Percentiles rank a stretch among this genome's conserved stretches.
phyloP scores from a whole-genome alignment of 2,888 invertebrate species.

The Anoplius nigerrimus region DNA sequence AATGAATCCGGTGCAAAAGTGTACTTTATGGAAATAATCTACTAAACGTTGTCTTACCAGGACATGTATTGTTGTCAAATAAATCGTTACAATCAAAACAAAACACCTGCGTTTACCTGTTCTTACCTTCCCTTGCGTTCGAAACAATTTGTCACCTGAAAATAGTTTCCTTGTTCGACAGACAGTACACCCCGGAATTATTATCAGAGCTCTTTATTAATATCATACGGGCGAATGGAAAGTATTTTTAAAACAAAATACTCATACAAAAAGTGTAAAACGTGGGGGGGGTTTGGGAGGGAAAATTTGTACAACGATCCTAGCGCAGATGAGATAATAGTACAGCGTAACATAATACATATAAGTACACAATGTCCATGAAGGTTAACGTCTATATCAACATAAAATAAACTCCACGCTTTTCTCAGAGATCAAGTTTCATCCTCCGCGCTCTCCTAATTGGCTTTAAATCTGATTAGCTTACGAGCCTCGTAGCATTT shows the following conservation, averaged over 20 bases:
- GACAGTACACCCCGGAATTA: conserved; percentile 14
- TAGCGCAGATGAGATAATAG: conserved; percentile 56
- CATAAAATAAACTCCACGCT: conserved; percentile 69
- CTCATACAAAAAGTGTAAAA: conserved; percentile 68
- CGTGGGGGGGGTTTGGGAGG: conserved; percentile 33
- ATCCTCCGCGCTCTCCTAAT: conserved; percentile 22
- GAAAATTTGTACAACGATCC: conserved; percentile 64
- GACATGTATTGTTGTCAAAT: no score
- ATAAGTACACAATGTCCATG: conserved; percentile 53
- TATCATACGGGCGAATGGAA: conserved; percentile 48
- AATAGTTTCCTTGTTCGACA: not conserved
- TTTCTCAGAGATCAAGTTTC: conserved; percentile 66
- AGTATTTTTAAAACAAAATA: conserved; percentile 75
- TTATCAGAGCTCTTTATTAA: conserved; percentile 44
- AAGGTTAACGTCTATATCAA: conserved; percentile 57
- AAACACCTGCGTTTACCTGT: no score
- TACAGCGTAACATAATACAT: conserved; percentile 58
- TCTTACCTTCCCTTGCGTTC: no score
- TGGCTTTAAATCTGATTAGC: conserved; percentile 10
- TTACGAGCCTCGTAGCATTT: not conserved
- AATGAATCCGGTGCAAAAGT: conserved; percentile 38
- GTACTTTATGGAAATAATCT: conserved; percentile 25
- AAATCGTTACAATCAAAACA: no score
- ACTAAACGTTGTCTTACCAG: no score
- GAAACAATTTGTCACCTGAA: no score